Conservation (phyloP, 2,113 vertebrate species). For the Panurus biarmicus region DNA sequence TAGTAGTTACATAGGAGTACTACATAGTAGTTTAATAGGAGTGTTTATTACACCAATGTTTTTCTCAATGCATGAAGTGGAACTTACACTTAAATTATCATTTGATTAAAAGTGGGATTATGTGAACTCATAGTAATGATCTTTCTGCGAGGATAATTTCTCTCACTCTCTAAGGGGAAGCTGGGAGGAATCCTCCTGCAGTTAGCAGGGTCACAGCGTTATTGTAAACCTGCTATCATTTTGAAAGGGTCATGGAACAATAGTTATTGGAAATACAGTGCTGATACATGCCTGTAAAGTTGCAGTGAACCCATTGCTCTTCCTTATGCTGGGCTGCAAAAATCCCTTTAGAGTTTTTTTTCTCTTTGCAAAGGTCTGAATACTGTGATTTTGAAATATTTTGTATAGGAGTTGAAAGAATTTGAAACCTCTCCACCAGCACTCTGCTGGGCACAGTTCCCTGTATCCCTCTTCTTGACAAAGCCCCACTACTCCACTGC, state of each 20-base stretch:
- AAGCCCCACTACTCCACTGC: neutral
- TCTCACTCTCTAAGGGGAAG: neutral
- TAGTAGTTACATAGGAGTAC: no score
- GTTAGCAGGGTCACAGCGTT: neutral
- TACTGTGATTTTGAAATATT: neutral
- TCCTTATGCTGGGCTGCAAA: neutral
- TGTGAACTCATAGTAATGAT: neutral
- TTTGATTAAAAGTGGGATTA: constrained; percentile 1
- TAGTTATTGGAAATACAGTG: neutral
- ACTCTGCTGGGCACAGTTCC: neutral
- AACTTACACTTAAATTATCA: neutral
- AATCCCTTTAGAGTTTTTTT: neutral
- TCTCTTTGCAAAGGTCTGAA: neutral
- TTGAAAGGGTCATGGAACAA: neutral
- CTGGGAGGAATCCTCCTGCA: neutral
- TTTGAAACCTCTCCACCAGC: neutral
- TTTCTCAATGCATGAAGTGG: neutral
- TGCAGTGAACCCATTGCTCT: neutral
- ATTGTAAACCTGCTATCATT: neutral
- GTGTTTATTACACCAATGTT: neutral
- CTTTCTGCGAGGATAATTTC: neutral
- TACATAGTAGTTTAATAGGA: no score
- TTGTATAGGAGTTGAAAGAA: neutral
- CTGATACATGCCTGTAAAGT: neutral
- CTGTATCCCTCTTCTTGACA: neutral